Base-by-base conservation (phyloP, 1,140 invertebrate genomes). In the Oreohelix idahoensis region DNA sequence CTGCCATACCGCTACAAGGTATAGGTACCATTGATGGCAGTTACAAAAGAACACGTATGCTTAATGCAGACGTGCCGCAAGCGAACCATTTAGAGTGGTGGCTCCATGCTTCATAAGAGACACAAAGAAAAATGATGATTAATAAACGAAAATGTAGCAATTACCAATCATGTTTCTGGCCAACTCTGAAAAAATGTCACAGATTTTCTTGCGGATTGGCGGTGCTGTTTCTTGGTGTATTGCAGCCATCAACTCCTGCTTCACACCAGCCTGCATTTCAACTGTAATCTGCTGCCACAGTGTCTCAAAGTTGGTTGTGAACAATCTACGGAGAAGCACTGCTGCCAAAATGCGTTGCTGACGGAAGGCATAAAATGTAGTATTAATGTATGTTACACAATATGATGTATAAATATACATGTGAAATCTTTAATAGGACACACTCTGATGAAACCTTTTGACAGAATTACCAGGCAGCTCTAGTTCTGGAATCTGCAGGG, bases 141-240 rank as follows among this genome's bases (percentile, higher is more conserved):
- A n/a, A n/a, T n/a, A n/a, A n/a, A n/a, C n/a, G n/a, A n/a, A n/a
- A n/a, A n/a, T n/a, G n/a, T n/a, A n/a, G n/a, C n/a, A n/a, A 29
- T 45, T 90, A 94, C 94, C 94, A 86, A 99, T 96, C 82, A 98
- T 94, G 93, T 98, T 98, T 89, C 98, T 94, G 0, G 97, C 97
- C 42, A 99, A 94, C 94, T 99, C 98, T 45, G 98, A 96, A 66
- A 96, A 95, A 79, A 98, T 95, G 93, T 99, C 98, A 92, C 97
- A 98, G 36, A 98, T 94, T 94, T 99, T 99, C 83, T 96, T 96
- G 85, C 97, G 94, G 70, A 99, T 93, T 84, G 94, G 93, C 8
- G 90, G 87, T 74, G 96, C 95, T 39, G 93, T 94, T 86, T 97
- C 95, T 90, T 97, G 96, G 78, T 90, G 88, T 66, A 99, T 94